A percentile compares a stretch with the other conserved stretches of the same genome.
phyloP scores from a whole-genome alignment of 2,888 invertebrate species.

The Hirtodrosophila histrioides region DNA sequence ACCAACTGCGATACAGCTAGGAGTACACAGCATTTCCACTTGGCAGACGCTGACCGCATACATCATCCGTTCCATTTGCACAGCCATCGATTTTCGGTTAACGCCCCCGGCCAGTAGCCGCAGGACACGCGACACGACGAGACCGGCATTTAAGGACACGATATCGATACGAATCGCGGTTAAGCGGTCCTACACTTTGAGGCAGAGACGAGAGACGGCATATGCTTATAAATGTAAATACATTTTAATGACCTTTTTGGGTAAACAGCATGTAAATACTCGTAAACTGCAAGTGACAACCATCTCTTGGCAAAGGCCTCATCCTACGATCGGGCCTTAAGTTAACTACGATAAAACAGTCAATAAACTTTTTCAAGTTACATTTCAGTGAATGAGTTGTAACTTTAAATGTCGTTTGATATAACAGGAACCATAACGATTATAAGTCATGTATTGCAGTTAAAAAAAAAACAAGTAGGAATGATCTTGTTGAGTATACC shows the following conservation, averaged over 20 bases:
- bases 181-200: conserved; percentile 76
- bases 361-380: conserved; percentile 15
- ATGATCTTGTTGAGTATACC: no score
- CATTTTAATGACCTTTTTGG: conserved; percentile 44
- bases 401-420: conserved; percentile 23
- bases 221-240: conserved; percentile 32
- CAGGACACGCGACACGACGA: conserved; percentile 59
- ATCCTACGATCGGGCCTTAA: no score
- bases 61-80: conserved; percentile 84
- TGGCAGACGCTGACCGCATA: conserved; percentile 72
- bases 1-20: conserved; percentile 34
- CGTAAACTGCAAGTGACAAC: conserved; percentile 19
- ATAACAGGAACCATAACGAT: no score
- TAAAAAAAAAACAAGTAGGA: no score
- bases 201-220: conserved; percentile 46
- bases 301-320: neutral
- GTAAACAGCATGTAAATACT: conserved; percentile 31
- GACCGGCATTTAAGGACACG: conserved; percentile 81
- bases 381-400: conserved; percentile 20
- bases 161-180: conserved; percentile 79
- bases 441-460: no score
- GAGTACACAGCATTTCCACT: conserved; percentile 55
- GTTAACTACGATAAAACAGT: conserved; percentile 5
- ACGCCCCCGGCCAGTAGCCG: conserved; percentile 60
- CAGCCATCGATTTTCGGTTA: conserved; percentile 82